A percentile compares a stretch with the other conserved stretches of the same genome.
Evolutionary conservation across 2,888 invertebrate genomes (phyloP).

Genomic region (Agonum fuliginosum): DNA sequence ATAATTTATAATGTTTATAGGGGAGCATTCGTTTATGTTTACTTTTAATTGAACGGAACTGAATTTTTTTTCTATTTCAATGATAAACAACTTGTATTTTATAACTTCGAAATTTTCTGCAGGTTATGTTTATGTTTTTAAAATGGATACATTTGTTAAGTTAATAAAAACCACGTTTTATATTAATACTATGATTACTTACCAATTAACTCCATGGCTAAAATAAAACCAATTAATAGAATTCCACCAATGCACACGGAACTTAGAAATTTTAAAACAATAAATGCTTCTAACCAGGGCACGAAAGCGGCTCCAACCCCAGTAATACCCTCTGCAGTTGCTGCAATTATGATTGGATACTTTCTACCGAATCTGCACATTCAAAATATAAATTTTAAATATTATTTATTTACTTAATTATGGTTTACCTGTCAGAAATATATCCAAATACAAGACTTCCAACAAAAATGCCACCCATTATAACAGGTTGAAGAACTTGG

Average conservation of each 20-base stretch:
- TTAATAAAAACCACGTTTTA: background rate
- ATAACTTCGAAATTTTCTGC: no score
- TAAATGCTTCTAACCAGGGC: conserved; percentile 77
- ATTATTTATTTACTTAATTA: no score
- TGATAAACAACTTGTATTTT: no score
- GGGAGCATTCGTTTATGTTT: no score
- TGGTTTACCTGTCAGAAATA: conserved; percentile 16
- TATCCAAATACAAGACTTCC: conserved; percentile 82
- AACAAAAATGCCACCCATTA: conserved; percentile 76
- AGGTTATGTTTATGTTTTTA: no score
- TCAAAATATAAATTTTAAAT: no score
- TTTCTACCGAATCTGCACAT: conserved; percentile 76
- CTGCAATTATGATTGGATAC: conserved; percentile 76
- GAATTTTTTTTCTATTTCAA: no score
- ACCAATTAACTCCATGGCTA: conserved; percentile 79
- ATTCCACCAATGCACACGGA: conserved; percentile 80
- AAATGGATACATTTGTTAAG: background rate
- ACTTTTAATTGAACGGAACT: no score
- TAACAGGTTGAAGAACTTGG: conserved; percentile 74
- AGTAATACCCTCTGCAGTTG: conserved; percentile 75
- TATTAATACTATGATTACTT: conserved; percentile 67
- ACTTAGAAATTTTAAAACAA: conserved; percentile 77
- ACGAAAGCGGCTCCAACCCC: conserved; percentile 76
- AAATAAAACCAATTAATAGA: conserved; percentile 80
- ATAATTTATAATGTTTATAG: no score